Percentiles rank a stretch among this genome's conserved stretches.
phyloP scores from a whole-genome alignment of 2,888 invertebrate species.

The Choreutis nemorana region DNA sequence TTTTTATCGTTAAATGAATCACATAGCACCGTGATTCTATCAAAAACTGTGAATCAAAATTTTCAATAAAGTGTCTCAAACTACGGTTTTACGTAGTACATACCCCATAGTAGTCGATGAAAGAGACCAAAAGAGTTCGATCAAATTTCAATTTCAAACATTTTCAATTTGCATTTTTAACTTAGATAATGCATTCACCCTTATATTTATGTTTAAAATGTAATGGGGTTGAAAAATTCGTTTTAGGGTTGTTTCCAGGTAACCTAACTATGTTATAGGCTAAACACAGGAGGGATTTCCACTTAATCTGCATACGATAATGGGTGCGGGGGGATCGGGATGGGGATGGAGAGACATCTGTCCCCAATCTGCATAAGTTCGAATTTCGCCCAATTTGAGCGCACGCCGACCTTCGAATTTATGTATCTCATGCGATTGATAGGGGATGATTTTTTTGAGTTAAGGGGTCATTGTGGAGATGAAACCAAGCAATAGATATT shows the following conservation, averaged over 20 bases:
- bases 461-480: no score
- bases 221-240: neutral
- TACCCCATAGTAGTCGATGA: no score
- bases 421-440: conserved; percentile 17
- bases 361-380: conserved; percentile 53
- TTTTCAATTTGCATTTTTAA: no score
- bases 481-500: no score
- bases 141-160: no score
- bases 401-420: conserved; percentile 41
- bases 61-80: no score
- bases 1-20: no score
- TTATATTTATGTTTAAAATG: neutral
- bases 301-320: conserved; percentile 60
- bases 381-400: conserved; percentile 51
- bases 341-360: conserved; percentile 44
- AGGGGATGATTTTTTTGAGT: conserved; percentile 17
- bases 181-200: no score
- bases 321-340: conserved; percentile 32
- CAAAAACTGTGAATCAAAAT: no score
- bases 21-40: no score
- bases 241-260: conserved; percentile 18
- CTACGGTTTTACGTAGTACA: no score
- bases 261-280: conserved; percentile 26
- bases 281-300: conserved; percentile 27
- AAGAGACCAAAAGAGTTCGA: no score